Percentiles rank a stretch among this genome's conserved stretches.
Evolutionary conservation across 2,797 vertebrate species (phyloP).

Genomic region (Halcyon smyrnensis): DNA sequence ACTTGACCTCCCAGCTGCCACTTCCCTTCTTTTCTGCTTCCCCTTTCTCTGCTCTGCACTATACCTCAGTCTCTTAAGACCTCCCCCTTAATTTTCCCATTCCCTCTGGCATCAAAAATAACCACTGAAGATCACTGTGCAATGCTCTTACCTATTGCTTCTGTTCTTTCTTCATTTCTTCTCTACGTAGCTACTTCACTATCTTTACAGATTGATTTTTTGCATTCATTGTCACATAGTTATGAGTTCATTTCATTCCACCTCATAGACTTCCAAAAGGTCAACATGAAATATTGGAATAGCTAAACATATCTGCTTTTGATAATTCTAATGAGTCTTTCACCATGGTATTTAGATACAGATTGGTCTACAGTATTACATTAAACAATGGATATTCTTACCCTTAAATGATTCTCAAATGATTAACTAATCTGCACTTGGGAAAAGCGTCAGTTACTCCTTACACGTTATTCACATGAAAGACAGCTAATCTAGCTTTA

Average conservation of each 20-base stretch:
- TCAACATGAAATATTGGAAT: neutral
- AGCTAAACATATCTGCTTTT: neutral
- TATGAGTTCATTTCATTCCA: neutral
- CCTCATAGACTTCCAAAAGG: neutral
- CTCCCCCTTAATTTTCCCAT: neutral
- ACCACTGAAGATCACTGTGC: neutral
- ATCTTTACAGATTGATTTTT: neutral
- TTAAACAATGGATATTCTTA: neutral
- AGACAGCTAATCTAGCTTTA: neutral
- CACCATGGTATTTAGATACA: neutral
- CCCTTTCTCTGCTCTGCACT: neutral
- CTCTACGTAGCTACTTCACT: neutral
- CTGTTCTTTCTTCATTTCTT: neutral
- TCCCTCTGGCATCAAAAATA: neutral
- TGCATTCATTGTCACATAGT: neutral
- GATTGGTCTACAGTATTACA: neutral
- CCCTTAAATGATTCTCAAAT: neutral
- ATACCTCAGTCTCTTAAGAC: neutral
- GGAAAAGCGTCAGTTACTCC: neutral
- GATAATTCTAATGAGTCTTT: neutral
- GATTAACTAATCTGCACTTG: neutral
- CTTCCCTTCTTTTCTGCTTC: conserved; percentile 17
- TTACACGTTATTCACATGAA: neutral
- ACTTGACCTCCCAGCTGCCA: neutral
- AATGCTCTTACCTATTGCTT: neutral